Evolutionary conservation across 2,113 vertebrate species (phyloP), one percentile per base, ranked within the genome.

Genomic region (Clarias macrocephalus): DNA sequence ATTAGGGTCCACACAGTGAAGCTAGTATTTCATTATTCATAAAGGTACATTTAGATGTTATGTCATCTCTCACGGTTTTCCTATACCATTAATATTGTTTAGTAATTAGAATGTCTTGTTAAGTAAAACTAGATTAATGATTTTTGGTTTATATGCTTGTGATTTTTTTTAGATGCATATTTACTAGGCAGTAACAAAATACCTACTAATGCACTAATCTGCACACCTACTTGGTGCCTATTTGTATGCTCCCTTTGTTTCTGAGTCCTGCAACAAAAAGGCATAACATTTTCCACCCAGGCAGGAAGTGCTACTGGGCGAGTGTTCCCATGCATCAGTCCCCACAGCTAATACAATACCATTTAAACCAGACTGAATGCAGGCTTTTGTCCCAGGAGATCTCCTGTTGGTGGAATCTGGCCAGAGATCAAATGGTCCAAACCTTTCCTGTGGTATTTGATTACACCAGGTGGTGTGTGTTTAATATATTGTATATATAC

Each of bases 231-330:
- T n/a, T 59, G 19, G 12, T n/a, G 18, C 57, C 25, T 76, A 33
- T 76, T 48, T 83, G 86, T 83, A 37, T 30, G 11, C 59, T 83
- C 15, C 54, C 66, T 76, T 87, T 83, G 80, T 87, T 75, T 76
- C 10, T 57, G 13, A 65, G 8, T 82, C 23, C 23, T 59, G 63
- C 86, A 65, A 72, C 63, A 57, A 63, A 66, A 54, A 12, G 25
- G 80, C 82, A 65, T 75, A 86, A 66, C n/a, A 19, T 48, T 48
- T 68, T 42, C 83, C 70, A 85, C 52, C 6, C 42, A 62, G 56
- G 63, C 81, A 83, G 87, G 82, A 88, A 85, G 80, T 81, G 85
- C 85, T 72, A 54, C 11, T 68, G 77, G 85, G 60, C 52, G 21
- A 82, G 23, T 72, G 37, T 66, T 57, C 54, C 82, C 82, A 84